Evolutionary conservation across 2,113 vertebrate genomes (phyloP), one percentile per base, ranked within the genome.

Genomic region (Cynopterus brachyotis): DNA sequence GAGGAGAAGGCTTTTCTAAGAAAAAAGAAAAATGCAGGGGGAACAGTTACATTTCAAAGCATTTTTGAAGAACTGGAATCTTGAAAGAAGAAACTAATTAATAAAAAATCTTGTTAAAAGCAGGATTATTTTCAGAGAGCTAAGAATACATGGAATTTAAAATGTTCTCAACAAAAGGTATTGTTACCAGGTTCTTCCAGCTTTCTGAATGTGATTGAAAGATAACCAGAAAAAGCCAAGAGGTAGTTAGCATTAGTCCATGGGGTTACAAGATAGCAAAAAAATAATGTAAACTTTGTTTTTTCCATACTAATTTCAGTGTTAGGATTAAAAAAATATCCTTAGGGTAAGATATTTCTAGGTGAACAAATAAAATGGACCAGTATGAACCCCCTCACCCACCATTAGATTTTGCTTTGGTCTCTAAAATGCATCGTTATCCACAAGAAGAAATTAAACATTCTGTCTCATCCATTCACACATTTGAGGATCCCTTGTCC

Each of bases 11-110:
- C 24, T 97, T 26, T 16, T 20, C 55, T 87, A 95, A 83, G 91
- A 73, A 94, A 96, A 92, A 89, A 95, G 84, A 57, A 60, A 73
- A 92, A 75, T 7, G 60, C 35, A 32, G 40, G 67, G 83, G 96
- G 93, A 97, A 92, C 19, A 82, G 75, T 67, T 88, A 82, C 20
- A 73, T 96, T 97, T 97, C 91, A 98, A 97, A 96, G 89, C 70
- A 55, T 88, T 92, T 95, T 92, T 76, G 55, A 80, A 94, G 84
- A 91, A 86, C 37, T 95, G 76, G 80, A 73, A 92, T 95, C 93
- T 75, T 88, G 79, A 94, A 95, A 97, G 88, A 94, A 91, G 64
- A 97, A 98, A 95, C 92, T 97, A 97, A 98, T 97, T 98, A 97
- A 96, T 91, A 90, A 94, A 95, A 91, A 87, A n/a, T 92, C 96